Evolutionary conservation across 2,113 vertebrate species (phyloP).

Genomic region (Indri indri): DNA sequence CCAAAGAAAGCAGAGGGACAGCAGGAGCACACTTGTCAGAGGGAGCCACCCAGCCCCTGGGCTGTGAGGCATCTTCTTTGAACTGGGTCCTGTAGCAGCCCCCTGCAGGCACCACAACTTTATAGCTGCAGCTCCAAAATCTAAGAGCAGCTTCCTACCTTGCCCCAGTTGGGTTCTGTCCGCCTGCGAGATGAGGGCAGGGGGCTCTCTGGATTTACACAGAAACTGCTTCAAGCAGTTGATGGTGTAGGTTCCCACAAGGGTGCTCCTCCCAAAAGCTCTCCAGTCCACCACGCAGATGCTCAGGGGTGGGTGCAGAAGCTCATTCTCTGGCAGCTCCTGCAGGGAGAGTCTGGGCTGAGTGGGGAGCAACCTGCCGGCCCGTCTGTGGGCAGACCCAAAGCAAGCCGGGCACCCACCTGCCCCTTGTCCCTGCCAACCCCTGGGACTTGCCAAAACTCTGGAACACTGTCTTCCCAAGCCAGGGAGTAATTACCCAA

Average conservation of each 20-base stretch:
- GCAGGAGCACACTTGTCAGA: neutral
- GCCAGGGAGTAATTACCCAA: neutral
- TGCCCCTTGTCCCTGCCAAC: neutral
- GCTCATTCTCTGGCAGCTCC: constrained; percentile 96
- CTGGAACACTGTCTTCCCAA: neutral
- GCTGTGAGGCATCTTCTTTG: neutral
- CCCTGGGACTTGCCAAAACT: neutral
- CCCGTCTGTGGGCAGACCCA: too few species aligned
- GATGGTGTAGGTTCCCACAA: constrained; percentile 95
- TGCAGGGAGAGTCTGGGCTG: constrained; percentile 67
- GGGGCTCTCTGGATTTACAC: constrained; percentile 73
- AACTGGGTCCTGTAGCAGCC: rapidly evolving
- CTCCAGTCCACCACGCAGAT: constrained; percentile 97
- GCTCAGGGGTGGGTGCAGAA: constrained; percentile 93
- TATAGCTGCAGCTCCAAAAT: too few species aligned
- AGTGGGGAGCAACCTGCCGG: neutral
- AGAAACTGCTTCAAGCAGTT: constrained; percentile 94
- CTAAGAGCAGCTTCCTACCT: constrained; percentile 68
- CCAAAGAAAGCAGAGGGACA: neutral
- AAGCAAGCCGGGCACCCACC: neutral
- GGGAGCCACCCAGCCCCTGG: neutral
- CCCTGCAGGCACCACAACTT: rapidly evolving
- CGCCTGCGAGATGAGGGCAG: constrained; percentile 41
- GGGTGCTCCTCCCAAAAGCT: constrained; percentile 95
- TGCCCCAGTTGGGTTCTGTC: neutral